Percentiles rank a stretch among this genome's conserved stretches.
phyloP scores from a whole-genome alignment of 2,113 vertebrate genomes.

The Stercorarius parasiticus region DNA sequence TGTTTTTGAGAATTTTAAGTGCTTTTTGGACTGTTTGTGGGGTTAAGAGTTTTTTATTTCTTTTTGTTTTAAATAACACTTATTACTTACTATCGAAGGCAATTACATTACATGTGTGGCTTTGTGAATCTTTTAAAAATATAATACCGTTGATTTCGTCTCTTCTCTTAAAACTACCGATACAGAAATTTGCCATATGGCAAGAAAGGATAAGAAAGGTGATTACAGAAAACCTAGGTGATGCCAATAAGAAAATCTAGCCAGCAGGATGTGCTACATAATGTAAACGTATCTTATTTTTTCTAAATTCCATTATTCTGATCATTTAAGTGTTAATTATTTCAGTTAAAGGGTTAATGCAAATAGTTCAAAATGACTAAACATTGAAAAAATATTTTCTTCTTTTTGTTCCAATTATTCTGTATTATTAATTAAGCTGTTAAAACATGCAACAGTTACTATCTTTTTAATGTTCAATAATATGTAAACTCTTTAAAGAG shows the following conservation, averaged over 20 bases:
- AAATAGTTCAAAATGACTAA: slow-evolving; percentile 45
- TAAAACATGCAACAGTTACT: slow-evolving; percentile 57
- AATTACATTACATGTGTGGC: neutral
- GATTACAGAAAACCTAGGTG: slow-evolving; percentile 7
- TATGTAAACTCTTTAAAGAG: slow-evolving; percentile 64
- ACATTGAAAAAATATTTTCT: slow-evolving; percentile 25
- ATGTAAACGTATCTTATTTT: neutral
- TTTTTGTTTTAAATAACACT: neutral
- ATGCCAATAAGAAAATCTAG: neutral
- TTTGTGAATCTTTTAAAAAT: neutral
- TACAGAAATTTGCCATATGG: neutral
- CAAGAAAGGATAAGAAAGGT: neutral
- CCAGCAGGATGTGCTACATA: neutral
- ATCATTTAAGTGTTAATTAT: neutral
- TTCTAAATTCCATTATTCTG: neutral
- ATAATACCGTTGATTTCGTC: neutral
- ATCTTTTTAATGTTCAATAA: slow-evolving; percentile 68
- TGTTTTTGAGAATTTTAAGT: neutral
- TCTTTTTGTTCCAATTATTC: slow-evolving; percentile 59
- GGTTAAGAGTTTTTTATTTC: neutral
- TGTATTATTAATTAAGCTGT: slow-evolving; percentile 57
- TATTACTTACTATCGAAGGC: neutral
- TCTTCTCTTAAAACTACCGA: neutral
- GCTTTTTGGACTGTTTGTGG: neutral
- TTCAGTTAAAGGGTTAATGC: slow-evolving; percentile 45